Base-by-base conservation (phyloP, 2,888 invertebrate species). In the Thyatira batis region DNA sequence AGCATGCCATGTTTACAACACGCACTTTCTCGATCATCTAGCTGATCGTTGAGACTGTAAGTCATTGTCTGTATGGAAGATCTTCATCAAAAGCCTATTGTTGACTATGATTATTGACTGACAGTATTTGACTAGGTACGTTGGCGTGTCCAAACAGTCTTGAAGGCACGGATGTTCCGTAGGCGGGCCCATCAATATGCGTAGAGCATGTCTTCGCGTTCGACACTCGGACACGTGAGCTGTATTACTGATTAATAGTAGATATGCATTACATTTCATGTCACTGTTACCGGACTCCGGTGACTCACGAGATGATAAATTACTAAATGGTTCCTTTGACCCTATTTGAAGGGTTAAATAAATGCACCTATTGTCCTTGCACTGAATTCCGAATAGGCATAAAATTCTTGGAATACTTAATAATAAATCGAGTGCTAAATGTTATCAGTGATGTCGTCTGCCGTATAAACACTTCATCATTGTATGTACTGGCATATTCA, bases 291-390 rank as follows among this genome's bases (percentile, higher is more conserved):
- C 76, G 86, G 86, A 85, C 82, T 83, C 83, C 79, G 67, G 70
- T 91, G 90, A 91, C 70, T 91, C 89, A 90, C 63, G 60, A 74
- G 78, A 80, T 80, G 82, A 81, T 82, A 83, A 81, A 82, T 80
- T 69, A 68, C 75, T 69, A 78, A 81, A 85, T 86, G 82, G 82
- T 83, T 87, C 84, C 84, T 88, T 85, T 90, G 86, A 89, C 90
- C 87, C 83, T 80, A 84, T 87, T 87, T 77, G 80, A 75, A 67
- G 78, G 76, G 83, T 83, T 81, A 84, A 84, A 82, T 83, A 75
- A 80, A 78, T 85, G 81, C 82, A 82, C 71, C 69, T 70, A 81
- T 78, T 83, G 85, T 84, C 89, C 89, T 90, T 87, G 89, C 78
- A 78, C 88, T 85, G 78, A 84, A 85, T 89, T 84, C 74, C 67